phyloP scores from a whole-genome alignment of 2,888 invertebrate genomes.

The Coelogynopora nodosa region DNA sequence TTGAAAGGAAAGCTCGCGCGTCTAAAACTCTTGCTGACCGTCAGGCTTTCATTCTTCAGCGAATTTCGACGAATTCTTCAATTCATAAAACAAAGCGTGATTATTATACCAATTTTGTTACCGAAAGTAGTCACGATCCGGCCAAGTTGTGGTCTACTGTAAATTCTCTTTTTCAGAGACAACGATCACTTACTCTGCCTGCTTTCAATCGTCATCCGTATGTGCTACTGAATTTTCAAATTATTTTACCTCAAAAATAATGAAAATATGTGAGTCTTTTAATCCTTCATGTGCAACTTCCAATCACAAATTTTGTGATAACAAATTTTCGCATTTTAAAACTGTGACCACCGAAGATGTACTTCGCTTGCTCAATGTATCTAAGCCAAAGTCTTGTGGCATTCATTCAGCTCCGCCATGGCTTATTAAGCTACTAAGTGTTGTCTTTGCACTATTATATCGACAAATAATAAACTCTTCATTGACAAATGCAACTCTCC shows the following conservation, averaged over 20 bases:
- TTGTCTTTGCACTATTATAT: background rate
- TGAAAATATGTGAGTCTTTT: slow-evolving; percentile 1
- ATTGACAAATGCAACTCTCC: background rate
- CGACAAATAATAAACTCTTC: background rate
- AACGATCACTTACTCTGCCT: background rate
- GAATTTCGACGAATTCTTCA: background rate
- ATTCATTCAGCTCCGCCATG: background rate
- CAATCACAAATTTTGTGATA: background rate
- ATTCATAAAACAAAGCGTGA: background rate
- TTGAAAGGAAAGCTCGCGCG: slow-evolving; percentile 2
- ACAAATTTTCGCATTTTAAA: background rate
- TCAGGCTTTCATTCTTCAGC: slow-evolving; percentile 2
- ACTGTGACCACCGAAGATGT: background rate
- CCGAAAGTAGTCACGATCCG: background rate
- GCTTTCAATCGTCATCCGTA: background rate
- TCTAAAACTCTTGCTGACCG: background rate
- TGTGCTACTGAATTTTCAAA: background rate
- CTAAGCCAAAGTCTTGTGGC: background rate
- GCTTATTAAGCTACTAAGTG: slow-evolving; percentile 7
- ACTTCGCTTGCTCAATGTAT: slow-evolving; percentile 3
- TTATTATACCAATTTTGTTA: background rate
- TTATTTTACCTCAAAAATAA: background rate
- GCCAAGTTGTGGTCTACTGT: background rate
- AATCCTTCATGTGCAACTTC: background rate
- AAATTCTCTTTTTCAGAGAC: slow-evolving; percentile 6